phyloP scores from a whole-genome alignment of 2,113 vertebrate species.

The Anser cygnoides region DNA sequence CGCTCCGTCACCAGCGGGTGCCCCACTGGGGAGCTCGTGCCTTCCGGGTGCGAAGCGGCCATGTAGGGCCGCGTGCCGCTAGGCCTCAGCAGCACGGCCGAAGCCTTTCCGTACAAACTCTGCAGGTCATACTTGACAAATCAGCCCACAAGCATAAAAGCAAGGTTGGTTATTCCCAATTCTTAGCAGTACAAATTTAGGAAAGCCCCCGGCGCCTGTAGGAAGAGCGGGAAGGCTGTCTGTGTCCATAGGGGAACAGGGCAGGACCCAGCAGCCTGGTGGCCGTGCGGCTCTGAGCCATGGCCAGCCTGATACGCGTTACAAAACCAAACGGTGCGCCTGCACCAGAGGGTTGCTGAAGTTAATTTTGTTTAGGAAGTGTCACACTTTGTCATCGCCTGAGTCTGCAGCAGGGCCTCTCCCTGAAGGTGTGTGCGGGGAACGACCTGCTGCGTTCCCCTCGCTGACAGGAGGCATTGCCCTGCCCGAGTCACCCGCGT shows the following conservation, averaged over 20 bases:
- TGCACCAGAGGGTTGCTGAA: fast-evolving
- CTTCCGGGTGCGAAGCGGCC: too few species aligned
- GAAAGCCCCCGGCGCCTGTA: fast-evolving
- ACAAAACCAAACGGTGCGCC: fast-evolving
- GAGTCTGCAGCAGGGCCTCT: background rate
- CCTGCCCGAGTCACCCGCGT: background rate
- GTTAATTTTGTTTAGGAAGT: background rate
- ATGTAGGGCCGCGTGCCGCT: fast-evolving
- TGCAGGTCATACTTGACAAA: too few species aligned
- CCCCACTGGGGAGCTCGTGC: too few species aligned
- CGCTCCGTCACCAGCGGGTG: too few species aligned
- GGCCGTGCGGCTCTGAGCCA: background rate
- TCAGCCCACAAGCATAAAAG: background rate
- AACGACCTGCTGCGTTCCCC: background rate
- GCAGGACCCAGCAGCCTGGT: fast-evolving
- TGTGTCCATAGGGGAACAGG: fast-evolving
- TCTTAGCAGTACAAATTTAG: background rate
- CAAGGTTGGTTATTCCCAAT: background rate
- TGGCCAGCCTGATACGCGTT: fast-evolving
- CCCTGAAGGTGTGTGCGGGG: background rate
- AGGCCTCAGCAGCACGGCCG: fast-evolving
- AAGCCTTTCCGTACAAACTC: fast-evolving
- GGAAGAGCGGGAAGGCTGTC: fast-evolving
- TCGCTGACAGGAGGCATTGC: background rate
- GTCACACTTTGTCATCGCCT: fast-evolving